phyloP scores from a whole-genome alignment of 2,113 vertebrate genomes.

The Nibea albiflora region DNA sequence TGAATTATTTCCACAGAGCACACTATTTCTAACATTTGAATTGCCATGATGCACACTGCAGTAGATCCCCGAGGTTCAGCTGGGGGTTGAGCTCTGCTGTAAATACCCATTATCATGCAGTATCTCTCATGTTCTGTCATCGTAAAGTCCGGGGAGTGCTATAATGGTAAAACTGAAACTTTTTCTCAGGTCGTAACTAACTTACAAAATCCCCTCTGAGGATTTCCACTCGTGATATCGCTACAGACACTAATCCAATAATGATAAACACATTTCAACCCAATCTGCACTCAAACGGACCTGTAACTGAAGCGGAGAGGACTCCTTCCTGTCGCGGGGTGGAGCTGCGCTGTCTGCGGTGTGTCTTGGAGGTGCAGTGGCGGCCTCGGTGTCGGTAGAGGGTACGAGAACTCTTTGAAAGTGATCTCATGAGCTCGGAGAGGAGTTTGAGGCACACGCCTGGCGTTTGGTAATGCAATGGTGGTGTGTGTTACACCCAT shows the following conservation, averaged over 20 bases:
- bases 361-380: slow-evolving; percentile 38
- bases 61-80: not conserved
- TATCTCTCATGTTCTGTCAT: not conserved
- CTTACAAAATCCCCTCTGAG: not conserved
- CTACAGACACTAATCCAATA: too few species aligned
- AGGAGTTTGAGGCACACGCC: not conserved
- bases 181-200: not conserved
- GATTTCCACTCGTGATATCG: not conserved
- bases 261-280: not conserved
- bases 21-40: not conserved
- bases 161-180: not conserved
- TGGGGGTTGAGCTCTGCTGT: not conserved
- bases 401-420: slow-evolving; percentile 48
- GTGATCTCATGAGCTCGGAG: rapidly evolving
- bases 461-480: too few species aligned
- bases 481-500: too few species aligned
- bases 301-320: not conserved
- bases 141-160: not conserved
- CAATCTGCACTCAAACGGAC: too few species aligned
- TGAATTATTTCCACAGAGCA: not conserved
- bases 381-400: slow-evolving; percentile 50
- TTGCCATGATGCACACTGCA: not conserved
- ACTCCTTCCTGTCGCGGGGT: not conserved
- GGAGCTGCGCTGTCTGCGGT: not conserved
- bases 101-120: too few species aligned